A percentile compares a stretch with the other conserved stretches of the same genome.
phyloP scores from a whole-genome alignment of 2,113 vertebrate species.

The Rhombomys opimus region DNA sequence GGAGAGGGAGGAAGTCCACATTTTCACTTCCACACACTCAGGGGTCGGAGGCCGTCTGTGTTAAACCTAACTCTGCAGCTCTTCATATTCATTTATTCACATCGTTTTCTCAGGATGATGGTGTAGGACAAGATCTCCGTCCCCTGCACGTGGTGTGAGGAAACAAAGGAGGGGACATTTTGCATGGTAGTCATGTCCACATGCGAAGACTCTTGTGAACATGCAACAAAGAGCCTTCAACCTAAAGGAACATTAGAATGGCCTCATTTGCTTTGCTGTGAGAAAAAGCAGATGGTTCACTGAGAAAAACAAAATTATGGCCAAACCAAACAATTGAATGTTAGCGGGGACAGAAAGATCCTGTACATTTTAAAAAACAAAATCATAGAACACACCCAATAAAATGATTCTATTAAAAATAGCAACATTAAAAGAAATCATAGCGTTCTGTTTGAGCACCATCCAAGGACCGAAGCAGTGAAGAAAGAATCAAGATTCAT shows the following conservation, averaged over 20 bases:
- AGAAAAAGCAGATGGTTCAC: not conserved
- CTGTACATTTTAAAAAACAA: not conserved
- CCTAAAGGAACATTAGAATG: slow-evolving; percentile 12
- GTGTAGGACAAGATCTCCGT: not conserved
- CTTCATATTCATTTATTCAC: not conserved
- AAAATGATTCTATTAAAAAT: not conserved
- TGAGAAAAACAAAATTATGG: not conserved
- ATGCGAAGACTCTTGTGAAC: not conserved
- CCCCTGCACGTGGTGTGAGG: not conserved
- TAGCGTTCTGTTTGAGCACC: not conserved
- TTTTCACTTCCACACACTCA: not conserved
- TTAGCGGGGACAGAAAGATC: not conserved
- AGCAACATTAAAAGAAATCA: not conserved
- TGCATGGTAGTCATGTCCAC: not conserved
- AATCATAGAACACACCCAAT: not conserved
- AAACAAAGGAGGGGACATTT: not conserved
- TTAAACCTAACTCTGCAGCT: no score
- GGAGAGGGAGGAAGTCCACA: not conserved
- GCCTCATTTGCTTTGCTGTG: not conserved
- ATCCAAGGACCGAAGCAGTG: not conserved
- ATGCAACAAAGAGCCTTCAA: not conserved
- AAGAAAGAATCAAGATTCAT: not conserved
- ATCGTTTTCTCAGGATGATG: not conserved
- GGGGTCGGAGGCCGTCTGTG: not conserved
- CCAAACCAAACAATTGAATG: not conserved